Percentiles rank a stretch among this genome's conserved stretches.
These are phyloP conservation scores for Myotis davidii DNA, from an alignment of 2,113 vertebrate genomes.

Conservation along the genomic window DNA sequence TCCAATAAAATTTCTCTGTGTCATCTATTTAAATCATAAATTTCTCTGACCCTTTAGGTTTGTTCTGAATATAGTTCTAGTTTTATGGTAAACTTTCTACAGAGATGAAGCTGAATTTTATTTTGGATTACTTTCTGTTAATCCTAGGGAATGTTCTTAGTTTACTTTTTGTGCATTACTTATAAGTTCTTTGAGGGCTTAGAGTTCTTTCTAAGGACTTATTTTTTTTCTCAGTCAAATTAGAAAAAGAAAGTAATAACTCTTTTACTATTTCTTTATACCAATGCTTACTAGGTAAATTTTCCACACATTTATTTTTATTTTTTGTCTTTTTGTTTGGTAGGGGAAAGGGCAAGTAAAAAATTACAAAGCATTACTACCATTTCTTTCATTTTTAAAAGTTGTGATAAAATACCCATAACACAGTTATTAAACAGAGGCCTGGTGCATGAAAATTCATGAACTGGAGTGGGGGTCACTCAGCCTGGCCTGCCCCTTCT, in stretches of 20 bases:
- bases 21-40: neutral
- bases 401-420: neutral
- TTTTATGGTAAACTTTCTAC: neutral
- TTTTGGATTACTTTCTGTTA: conserved; percentile 8
- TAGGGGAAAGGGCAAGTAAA: neutral
- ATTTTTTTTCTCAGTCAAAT: neutral
- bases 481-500: too few species aligned
- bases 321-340: neutral
- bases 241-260: neutral
- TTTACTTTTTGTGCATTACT: conserved; percentile 1
- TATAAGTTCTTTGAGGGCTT: neutral
- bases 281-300: neutral
- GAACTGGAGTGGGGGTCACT: too few species aligned
- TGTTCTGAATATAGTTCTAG: neutral
- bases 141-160: neutral
- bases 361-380: neutral
- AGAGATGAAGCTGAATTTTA: neutral
- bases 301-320: neutral
- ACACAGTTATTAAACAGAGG: neutral
- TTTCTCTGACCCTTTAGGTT: neutral
- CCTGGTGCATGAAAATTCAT: too few species aligned
- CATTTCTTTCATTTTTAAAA: neutral
- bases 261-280: neutral
- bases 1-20: neutral
- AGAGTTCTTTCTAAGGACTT: neutral